Percentiles rank a stretch among this genome's conserved stretches.
phyloP scores from a whole-genome alignment of 2,888 invertebrate species.

The Lordiphosa fenestrarum region DNA sequence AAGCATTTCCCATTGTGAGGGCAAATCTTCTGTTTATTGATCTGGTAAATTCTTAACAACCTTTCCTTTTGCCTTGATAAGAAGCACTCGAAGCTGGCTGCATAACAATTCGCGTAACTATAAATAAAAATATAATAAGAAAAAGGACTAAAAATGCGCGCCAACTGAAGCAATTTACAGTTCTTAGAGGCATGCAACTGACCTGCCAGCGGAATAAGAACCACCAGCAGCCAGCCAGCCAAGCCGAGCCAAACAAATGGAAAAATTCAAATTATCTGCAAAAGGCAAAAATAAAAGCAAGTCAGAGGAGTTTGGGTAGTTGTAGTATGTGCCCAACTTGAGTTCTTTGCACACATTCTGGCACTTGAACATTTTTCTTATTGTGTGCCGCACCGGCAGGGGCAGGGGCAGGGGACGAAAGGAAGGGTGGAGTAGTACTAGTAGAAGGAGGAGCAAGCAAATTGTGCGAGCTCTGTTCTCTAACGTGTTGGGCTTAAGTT shows the following conservation, averaged over 20 bases:
- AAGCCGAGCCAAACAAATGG: slow-evolving; percentile 67
- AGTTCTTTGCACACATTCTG: slow-evolving; percentile 73
- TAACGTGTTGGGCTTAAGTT: slow-evolving; percentile 73
- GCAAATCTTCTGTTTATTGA: too few relatives aligned
- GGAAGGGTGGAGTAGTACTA: too few relatives aligned
- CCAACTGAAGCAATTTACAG: slow-evolving; percentile 73
- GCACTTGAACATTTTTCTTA: slow-evolving; percentile 72
- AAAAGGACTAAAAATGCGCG: slow-evolving; percentile 46
- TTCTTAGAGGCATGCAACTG: slow-evolving; percentile 59
- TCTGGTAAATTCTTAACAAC: too few relatives aligned
- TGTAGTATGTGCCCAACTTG: slow-evolving; percentile 66
- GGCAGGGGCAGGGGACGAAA: neutral
- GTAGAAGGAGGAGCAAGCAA: slow-evolving; percentile 30
- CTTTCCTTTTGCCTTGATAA: too few relatives aligned
- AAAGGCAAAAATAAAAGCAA: slow-evolving; percentile 39
- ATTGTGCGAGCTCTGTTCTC: slow-evolving; percentile 64
- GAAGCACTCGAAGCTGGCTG: slow-evolving; percentile 16
- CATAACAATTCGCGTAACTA: slow-evolving; percentile 5
- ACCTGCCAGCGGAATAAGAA: slow-evolving; percentile 45
- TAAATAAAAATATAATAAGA: slow-evolving; percentile 8
- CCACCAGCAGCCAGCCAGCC: slow-evolving; percentile 3
- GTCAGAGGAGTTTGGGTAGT: slow-evolving; percentile 3
- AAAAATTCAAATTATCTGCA: slow-evolving; percentile 70
- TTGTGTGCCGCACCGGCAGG: slow-evolving; percentile 41
- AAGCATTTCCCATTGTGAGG: too few relatives aligned